phyloP scores from a whole-genome alignment of 2,113 vertebrate genomes.

The Aleadryas rufinucha region DNA sequence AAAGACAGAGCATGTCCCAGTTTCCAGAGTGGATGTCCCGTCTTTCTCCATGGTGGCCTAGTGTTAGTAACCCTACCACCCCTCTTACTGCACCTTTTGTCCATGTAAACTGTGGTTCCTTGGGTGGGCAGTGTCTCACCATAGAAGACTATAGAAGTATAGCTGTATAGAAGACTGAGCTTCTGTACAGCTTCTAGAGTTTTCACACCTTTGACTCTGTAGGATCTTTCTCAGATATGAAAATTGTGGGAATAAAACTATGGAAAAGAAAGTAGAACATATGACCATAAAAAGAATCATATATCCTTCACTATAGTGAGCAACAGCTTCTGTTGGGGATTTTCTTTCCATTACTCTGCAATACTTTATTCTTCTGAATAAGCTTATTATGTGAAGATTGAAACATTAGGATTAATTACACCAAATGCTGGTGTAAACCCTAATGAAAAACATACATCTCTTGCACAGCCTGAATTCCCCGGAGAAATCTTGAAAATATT shows the following conservation, averaged over 20 bases:
- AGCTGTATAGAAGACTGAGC: no score
- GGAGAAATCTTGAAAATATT: constrained; percentile 64
- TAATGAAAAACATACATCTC: constrained; percentile 72
- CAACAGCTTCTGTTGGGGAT: not conserved
- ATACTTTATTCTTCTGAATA: constrained; percentile 61
- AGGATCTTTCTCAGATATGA: not conserved
- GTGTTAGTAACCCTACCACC: not conserved
- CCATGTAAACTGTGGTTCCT: not conserved
- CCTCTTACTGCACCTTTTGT: not conserved
- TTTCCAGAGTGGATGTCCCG: not conserved
- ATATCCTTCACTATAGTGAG: not conserved
- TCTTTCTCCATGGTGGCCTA: not conserved
- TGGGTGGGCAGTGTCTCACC: not conserved
- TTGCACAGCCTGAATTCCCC: constrained; percentile 42
- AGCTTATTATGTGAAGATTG: constrained; percentile 66
- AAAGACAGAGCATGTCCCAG: not conserved
- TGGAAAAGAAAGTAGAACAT: not conserved
- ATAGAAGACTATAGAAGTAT: no score
- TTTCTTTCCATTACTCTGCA: constrained; percentile 21
- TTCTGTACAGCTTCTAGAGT: not conserved
- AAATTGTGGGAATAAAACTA: not conserved
- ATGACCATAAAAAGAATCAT: not conserved
- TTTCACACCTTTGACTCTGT: not conserved
- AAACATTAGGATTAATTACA: constrained; percentile 74
- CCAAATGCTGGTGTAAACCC: constrained; percentile 54